phyloP scores from a whole-genome alignment of 2,888 invertebrate species.

The Omphaloscelis lunosa region DNA sequence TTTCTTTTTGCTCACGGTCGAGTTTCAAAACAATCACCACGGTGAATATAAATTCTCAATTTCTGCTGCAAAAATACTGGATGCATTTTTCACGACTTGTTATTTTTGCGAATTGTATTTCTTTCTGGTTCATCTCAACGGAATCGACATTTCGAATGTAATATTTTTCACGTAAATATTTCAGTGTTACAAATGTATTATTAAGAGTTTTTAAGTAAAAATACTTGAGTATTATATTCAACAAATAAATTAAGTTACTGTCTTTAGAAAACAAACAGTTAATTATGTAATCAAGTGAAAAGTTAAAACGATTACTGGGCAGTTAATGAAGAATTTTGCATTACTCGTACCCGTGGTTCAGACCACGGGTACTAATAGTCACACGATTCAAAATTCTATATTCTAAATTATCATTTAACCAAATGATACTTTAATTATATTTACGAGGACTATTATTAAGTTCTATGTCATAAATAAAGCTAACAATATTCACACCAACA shows the following conservation, averaged over 20 bases:
- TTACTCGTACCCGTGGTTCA: too few species aligned
- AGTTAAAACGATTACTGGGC: not conserved
- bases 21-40: conserved; percentile 59
- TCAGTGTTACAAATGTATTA: not conserved
- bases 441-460: not conserved
- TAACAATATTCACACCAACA: not conserved
- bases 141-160: conserved; percentile 13
- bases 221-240: not conserved
- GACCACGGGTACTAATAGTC: too few species aligned
- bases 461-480: not conserved
- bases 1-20: conserved; percentile 37
- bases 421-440: not conserved
- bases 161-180: conserved; percentile 14
- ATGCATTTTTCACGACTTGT: conserved; percentile 32
- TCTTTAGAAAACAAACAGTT: not conserved
- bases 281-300: not conserved
- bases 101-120: conserved; percentile 29
- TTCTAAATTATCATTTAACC: too few species aligned
- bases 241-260: not conserved
- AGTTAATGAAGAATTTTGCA: not conserved
- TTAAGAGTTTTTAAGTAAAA: not conserved
- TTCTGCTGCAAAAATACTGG: conserved; percentile 39
- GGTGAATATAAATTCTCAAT: conserved; percentile 54
- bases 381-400: too few species aligned
- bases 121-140: conserved; percentile 22